Evolutionary conservation across 1,140 invertebrate genomes (phyloP), one percentile per base, ranked within the genome.

Genomic region (Zaprionus ghesquierei): DNA sequence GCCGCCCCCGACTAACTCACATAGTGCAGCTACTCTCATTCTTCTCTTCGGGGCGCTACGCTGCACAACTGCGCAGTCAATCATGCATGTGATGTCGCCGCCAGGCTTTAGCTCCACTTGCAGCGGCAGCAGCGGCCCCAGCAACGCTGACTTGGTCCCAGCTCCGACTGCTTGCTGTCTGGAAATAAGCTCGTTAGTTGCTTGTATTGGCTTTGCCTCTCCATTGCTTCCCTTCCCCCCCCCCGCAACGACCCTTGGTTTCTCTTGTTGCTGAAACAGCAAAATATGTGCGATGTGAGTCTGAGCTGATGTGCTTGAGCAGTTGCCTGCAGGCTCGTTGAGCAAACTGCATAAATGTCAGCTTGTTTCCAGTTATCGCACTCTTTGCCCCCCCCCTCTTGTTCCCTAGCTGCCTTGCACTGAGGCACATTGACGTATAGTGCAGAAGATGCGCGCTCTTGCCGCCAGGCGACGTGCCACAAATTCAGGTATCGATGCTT

Each of bases 341-440:
- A 65, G 79, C 84, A 77, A 87, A 87, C 79, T 87, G 84, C 84
- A 87, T 87, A 87, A 87, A 87, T 87, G 84, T 89, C 84, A 87
- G 84, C 84, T 87, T 89, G 84, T 82, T 89, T 89, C 76, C 82
- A 89, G 84, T 84, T 89, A 87, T 87, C 84, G 79, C 84, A 89
- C 84, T 69, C 79, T 82, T 75, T 23, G n/a, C 41, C 8, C n/a
- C 31, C 18, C 41, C 58, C 44, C 60, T 53, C 62, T 44, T 61
- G 61, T 51, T 51, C 62, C 60, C 58, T 55, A 29, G 27, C 27
- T 59, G 64, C 70, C 58, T 63, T 33, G 44, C 79, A 86, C 71
- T 82, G 79, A 68, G 62, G 79, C 82, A 72, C 79, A 69, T 74
- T 86, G 81, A 70, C 78, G 38, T 18, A 78, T 72, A 72, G 66